phyloP scores from a whole-genome alignment of 2,113 vertebrate genomes.

The Theristicus caerulescens region DNA sequence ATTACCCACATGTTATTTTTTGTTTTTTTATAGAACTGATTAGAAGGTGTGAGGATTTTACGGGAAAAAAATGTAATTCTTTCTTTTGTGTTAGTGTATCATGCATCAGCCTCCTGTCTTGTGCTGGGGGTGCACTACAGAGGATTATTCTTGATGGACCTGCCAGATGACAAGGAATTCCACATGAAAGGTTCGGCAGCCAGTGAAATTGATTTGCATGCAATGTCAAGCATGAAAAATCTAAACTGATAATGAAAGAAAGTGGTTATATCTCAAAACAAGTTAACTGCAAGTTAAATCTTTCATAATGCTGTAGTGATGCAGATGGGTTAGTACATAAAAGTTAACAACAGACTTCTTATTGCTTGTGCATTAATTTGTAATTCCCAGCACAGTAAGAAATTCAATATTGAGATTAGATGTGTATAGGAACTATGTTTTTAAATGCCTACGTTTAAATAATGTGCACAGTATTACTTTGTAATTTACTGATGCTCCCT shows the following conservation, averaged over 20 bases:
- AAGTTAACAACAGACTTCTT: neutral
- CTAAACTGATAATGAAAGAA: neutral
- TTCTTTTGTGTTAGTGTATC: neutral
- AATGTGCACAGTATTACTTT: neutral
- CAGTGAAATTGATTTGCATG: neutral
- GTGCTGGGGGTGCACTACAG: rapidly evolving
- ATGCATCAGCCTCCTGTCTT: neutral
- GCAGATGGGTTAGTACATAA: neutral
- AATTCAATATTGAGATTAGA: neutral
- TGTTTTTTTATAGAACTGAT: neutral
- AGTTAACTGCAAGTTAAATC: neutral
- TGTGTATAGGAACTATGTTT: neutral
- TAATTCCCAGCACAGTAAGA: neutral
- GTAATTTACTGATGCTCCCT: neutral
- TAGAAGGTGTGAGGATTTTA: neutral
- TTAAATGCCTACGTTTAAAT: neutral
- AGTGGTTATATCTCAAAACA: neutral
- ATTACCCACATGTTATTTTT: neutral
- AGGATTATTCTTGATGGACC: neutral
- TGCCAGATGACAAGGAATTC: neutral
- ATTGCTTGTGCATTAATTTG: neutral
- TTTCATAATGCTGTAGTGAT: neutral
- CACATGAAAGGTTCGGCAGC: neutral
- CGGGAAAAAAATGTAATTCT: neutral
- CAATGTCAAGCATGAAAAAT: neutral